Conservation (phyloP, 2,888 invertebrate species). For the Arge pagana region DNA sequence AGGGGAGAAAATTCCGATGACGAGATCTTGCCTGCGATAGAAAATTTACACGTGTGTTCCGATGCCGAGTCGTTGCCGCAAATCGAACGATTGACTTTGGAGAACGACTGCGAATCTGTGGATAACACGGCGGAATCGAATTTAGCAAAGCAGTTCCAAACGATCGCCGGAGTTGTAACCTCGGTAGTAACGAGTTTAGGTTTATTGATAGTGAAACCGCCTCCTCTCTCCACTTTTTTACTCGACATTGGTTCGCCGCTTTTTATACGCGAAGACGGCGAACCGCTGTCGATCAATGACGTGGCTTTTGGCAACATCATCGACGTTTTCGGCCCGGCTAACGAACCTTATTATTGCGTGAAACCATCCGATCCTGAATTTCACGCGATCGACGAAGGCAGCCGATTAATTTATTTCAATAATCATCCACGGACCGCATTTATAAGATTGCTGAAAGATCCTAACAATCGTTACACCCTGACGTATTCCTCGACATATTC, state of each 20-base stretch:
- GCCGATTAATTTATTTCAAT: not conserved
- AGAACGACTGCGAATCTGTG: conserved; percentile 6
- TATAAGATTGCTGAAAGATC: not conserved
- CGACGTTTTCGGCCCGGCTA: conserved; percentile 9
- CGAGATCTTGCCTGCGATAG: not conserved
- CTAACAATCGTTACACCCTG: conserved; percentile 6
- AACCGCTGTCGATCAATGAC: not conserved
- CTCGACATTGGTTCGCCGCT: conserved; percentile 9
- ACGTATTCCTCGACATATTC: not conserved
- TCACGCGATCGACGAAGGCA: conserved; percentile 3
- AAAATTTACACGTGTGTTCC: not conserved
- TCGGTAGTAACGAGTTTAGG: conserved; percentile 6
- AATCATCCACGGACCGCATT: conserved; percentile 3
- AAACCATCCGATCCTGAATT: not conserved
- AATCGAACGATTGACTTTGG: not conserved
- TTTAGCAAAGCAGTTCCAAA: not conserved
- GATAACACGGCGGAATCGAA: not conserved
- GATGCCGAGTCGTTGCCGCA: not conserved
- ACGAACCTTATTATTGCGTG: conserved; percentile 12
- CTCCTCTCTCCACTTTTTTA: not conserved
- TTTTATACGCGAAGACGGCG: not conserved
- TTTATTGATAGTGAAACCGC: conserved; percentile 9
- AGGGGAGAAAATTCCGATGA: too few species aligned
- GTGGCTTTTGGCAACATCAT: conserved; percentile 8
- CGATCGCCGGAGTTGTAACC: conserved; percentile 5